Evolutionary conservation across 2,113 vertebrate species (phyloP), one percentile per base, ranked within the genome.

Genomic region (Callopanchax toddi): DNA sequence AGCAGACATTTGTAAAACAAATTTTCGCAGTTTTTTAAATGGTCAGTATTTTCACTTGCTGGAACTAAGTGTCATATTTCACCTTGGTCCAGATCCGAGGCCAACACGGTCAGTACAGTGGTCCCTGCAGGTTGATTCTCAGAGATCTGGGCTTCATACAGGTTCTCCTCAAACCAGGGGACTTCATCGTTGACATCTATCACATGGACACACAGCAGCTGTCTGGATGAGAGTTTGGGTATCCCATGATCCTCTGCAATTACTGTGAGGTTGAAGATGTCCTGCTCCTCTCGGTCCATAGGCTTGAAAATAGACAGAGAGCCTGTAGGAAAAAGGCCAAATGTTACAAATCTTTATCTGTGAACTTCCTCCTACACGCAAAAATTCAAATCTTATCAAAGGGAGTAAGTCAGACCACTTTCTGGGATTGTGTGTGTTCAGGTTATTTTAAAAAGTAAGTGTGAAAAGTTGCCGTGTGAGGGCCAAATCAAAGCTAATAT

Each of bases 151-250:
- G 92, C 93, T 50, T 95, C 94, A 1, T 97, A 99, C 32, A 91
- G 89, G 0, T 74, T 90, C 36, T 92, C 89, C 67, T 94, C 92
- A 69, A 99, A 99, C 71, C 78, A 15, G 0, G 97, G 97, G 1
- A 91, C 87, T 85, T 99, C 95, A 1, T 99, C 97, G 0, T 99
- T 99, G 56, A 98, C 91, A 0, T 99, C 97, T 43, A 95, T 93
- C 57, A 98, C 94, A 25, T 93, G 93, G 69, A 98, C 90, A 0
- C 91, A 91, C 60, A 98, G 87, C 18, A 95, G 89, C 81, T 94
- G 93, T 39, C 76, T 89, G 51, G 91, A 89, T 0, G 94, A 95
- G 49, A 86, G 94, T 3, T 91, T 93, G 0, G 95, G 95, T 18
- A 91, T 93, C 62, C 96, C 96, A 0, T 98, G 96, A 74, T 99